Percentiles rank a stretch among this genome's conserved stretches.
These are phyloP conservation scores for Brienomyrus brachyistius DNA, from an alignment of 2,113 vertebrate species.

Conservation along the genomic window DNA sequence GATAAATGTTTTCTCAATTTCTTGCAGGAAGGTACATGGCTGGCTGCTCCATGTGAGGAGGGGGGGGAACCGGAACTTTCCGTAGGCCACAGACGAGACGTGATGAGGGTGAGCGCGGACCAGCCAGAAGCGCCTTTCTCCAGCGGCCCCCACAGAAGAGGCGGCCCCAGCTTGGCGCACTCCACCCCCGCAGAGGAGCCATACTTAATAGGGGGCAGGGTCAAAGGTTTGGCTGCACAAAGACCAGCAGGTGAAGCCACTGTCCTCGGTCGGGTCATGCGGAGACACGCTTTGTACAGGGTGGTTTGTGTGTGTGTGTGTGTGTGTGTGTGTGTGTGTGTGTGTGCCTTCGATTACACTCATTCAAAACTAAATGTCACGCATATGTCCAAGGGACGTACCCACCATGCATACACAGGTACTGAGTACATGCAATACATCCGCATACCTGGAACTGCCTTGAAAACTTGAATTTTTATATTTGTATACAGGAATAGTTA, in stretches of 20 bases:
- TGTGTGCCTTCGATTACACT: constrained; percentile 31
- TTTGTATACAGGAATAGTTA: background rate
- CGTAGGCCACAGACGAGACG: background rate
- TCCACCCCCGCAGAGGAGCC: constrained; percentile 21
- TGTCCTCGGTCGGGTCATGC: background rate
- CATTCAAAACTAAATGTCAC: constrained; percentile 34
- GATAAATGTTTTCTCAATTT: background rate
- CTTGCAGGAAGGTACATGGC: constrained; percentile 67
- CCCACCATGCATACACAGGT: constrained; percentile 6
- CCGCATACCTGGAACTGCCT: constrained; percentile 28
- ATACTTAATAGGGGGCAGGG: constrained; percentile 35
- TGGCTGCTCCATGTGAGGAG: constrained; percentile 56
- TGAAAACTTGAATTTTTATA: constrained; percentile 44
- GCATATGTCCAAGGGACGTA: background rate
- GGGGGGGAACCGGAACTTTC: background rate
- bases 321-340: constrained; percentile 22
- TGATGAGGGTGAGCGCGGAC: background rate
- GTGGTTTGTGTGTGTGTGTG: background rate
- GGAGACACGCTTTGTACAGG: constrained; percentile 29
- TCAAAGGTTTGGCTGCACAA: background rate
- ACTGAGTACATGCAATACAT: constrained; percentile 16
- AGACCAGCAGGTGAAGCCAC: background rate
- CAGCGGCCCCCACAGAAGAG: background rate
- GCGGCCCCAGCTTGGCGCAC: background rate
- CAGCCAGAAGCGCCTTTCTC: background rate